Base-by-base conservation (phyloP, 2,113 vertebrate genomes). In the Tinamus guttatus region DNA sequence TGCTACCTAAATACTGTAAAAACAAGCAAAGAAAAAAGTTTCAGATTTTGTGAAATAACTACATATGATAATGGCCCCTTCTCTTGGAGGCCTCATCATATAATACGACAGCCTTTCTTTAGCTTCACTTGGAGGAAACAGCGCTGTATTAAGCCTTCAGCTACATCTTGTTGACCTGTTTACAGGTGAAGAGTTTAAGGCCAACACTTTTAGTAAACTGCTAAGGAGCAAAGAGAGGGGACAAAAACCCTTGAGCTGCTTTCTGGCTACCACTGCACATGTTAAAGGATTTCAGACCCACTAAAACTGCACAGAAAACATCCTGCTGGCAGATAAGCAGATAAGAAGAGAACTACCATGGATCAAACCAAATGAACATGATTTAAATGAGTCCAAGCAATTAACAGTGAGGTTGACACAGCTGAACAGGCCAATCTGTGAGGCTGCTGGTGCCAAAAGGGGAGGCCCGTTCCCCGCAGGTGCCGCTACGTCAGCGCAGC, bases 391-490 rank as follows among this genome's bases (percentile, higher is more conserved):
- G 10, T 43, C 13, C 30, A 80, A 77, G 45, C 49, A 59, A 68
- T 19, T 25, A 52, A 17, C 1, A 0, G 27, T 25, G 11, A 36
- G 32, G 56, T 5, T 86, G 24, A n/a, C 40, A 28, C 59, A 1
- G 7, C 67, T 2, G 2, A 41, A 68, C 1, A 6, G 84, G 77
- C 56, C 78, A 81, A 9, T 0, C 16, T 18, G 32, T 16, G 15
- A 64, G 63, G 34, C 43, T n/a, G 38, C 18, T 9, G 1, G 10
- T 1, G 5, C 6, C 0, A 2, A 5, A 4, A 24, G 2, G 15
- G 8, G 15, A 38, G 8, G 20, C 38, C 20, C 9, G 1, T 67
- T 3, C 5, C 8, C 7, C 52, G 52, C 52, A 30, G 54, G 28
- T 2, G 2, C 34, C 34, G 45, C 28, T 1, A 49, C 0, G 0